Base-by-base conservation (phyloP, 2,113 vertebrate genomes). In the Antigone vipio region DNA sequence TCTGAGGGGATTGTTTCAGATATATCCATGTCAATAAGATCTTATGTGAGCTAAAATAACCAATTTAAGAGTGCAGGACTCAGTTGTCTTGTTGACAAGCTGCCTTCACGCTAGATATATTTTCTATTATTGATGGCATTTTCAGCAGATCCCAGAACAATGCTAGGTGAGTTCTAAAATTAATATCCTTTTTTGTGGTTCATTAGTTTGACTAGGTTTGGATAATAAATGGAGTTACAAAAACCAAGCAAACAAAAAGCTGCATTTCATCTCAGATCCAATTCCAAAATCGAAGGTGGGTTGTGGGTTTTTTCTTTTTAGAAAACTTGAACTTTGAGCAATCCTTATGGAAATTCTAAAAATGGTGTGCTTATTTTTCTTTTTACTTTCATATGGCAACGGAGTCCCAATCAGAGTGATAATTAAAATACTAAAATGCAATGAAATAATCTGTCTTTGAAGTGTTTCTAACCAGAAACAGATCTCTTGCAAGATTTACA, bases 11-110 rank as follows among this genome's bases (percentile, higher is more conserved):
- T n/a, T n/a, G n/a, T n/a, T n/a, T n/a, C n/a, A n/a, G n/a, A n/a
- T n/a, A n/a, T n/a, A n/a, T n/a, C n/a, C n/a, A n/a, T n/a, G 97
- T 98, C 96, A 97, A 90, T 97, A 97, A 97, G 94, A 97, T 91
- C 85, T 91, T 92, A 85, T 69, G 59, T 92, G 91, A 97, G 91
- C 92, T 96, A 95, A 97, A 98, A 90, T 90, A 97, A 96, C 94
- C 93, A 97, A 91, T 97, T 97, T 93, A 92, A 69, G 75, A 95
- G 91, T 82, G 89, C 88, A 88, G 74, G 96, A 91, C 94, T 97
- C 94, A 89, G 94, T 97, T 85, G 93, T 97, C 87, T 92, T 97
- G 96, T 97, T 96, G 80, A 95, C 91, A 96, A 82, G 95, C 95
- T 96, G 93, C 96, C 94, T 98, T 97, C 96, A 91, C 1, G 35